Evolutionary conservation across 1,140 invertebrate species (phyloP), one percentile per base, ranked within the genome.

Genomic region (Drosophila bifasciata): DNA sequence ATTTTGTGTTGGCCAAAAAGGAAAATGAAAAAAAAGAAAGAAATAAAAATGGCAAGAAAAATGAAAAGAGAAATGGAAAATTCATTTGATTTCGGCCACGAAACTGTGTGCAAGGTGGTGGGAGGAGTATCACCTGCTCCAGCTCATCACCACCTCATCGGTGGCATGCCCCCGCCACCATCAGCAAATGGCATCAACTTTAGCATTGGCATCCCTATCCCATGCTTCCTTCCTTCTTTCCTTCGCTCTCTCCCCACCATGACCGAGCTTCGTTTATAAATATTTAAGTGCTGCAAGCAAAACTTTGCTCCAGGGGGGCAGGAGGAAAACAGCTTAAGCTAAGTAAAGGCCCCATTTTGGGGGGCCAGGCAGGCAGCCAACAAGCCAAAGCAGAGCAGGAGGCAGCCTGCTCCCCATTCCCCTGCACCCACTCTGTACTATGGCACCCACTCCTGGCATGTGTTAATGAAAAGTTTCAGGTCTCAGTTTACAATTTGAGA

Each of bases 271-370:
- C 72, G 57, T 66, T 62, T 80, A 76, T 60, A 80, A 80, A 81
- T 77, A 80, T 73, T 81, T 68, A 72, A 77, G 73, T 81, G 61
- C 68, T 67, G 52, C 55, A 68, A 59, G 68, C 63, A 74, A 83
- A 73, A 62, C 69, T 74, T 53, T 43, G 71, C 40, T 25, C 36
- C 67, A 39, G 9, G 9, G 9, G 9, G 9, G n/a, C 9, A 46
- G 39, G 17, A 8, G 41, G 41, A 67, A 46, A 62, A 55, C 53
- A 81, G 58, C 62, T 81, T 81, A 63, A 52, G 57, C 60, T 53
- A 77, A 78, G 67, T 72, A 78, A 77, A 52, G 59, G 69, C 58
- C 28, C 58, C 51, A 40, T 21, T 72, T 53, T 55, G 40, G 25
- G 58, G n/a, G n/a, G n/a, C n/a, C 41, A 25, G 43, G 32, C 32